Conservation (phyloP, 2,797 vertebrate genomes). For the Cyclura pinguis region DNA sequence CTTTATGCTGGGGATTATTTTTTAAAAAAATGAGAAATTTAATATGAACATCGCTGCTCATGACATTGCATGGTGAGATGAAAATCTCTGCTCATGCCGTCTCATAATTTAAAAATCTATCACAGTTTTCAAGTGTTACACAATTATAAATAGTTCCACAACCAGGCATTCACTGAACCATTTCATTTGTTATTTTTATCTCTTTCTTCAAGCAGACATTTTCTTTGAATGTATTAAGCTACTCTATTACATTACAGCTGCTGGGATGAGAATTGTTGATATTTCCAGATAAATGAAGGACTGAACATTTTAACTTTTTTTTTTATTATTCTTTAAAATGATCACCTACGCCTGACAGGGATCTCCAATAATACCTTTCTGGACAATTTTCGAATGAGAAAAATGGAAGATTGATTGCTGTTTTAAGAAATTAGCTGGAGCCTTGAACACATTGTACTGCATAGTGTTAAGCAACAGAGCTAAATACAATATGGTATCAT, state of each 20-base stretch:
- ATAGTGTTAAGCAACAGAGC: constrained; percentile 41
- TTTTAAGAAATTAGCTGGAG: constrained; percentile 41
- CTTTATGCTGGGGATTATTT: constrained; percentile 45
- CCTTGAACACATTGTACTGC: constrained; percentile 39
- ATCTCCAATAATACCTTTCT: constrained; percentile 39
- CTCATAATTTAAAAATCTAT: constrained; percentile 56
- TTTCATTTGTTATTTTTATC: constrained; percentile 67
- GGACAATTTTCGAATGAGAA: constrained; percentile 33
- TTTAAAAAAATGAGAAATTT: constrained; percentile 29
- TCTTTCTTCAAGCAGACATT: constrained; percentile 47
- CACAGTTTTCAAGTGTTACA: constrained; percentile 43
- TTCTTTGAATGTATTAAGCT: constrained; percentile 48
- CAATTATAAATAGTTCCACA: constrained; percentile 51
- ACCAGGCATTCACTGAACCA: constrained; percentile 50
- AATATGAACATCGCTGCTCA: constrained; percentile 23
- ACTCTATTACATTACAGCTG: constrained; percentile 46
- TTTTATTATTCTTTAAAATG: constrained; percentile 21
- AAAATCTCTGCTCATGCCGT: constrained; percentile 45
- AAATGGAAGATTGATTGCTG: constrained; percentile 26
- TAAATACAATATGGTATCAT: constrained; percentile 46
- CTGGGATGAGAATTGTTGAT: constrained; percentile 18
- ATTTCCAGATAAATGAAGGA: constrained; percentile 36
- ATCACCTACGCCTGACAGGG: constrained; percentile 10
- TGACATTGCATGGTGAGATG: constrained; percentile 18
- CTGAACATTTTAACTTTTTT: constrained; percentile 25